Conservation (phyloP, 2,113 vertebrate species). For the Alces alces region DNA sequence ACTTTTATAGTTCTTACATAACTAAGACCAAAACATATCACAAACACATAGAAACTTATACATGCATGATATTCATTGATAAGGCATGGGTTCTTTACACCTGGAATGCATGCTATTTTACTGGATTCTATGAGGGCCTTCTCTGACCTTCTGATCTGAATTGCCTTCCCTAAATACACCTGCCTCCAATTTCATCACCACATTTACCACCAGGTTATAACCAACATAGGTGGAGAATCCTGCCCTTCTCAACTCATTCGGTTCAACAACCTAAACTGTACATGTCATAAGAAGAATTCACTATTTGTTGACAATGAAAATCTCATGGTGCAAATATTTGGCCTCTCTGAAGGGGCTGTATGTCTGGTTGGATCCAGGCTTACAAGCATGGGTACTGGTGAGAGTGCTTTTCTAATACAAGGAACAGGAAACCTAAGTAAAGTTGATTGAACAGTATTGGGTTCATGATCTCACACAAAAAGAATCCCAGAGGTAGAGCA, state of each 20-base stretch:
- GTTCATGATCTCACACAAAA: background rate
- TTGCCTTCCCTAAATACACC: background rate
- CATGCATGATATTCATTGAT: background rate
- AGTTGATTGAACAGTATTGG: background rate
- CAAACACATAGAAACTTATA: background rate
- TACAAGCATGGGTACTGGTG: background rate
- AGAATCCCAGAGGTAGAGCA: background rate
- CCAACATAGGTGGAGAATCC: background rate
- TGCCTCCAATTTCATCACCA: background rate
- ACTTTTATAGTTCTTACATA: background rate
- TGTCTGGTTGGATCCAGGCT: background rate
- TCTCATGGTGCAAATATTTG: background rate
- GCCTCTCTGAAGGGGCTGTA: background rate
- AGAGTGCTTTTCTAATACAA: background rate
- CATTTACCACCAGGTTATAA: background rate
- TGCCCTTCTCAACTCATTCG: background rate
- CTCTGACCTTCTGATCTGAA: background rate
- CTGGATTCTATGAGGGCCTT: background rate
- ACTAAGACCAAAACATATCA: constrained; percentile 13
- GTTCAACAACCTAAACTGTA: background rate
- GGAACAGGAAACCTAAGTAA: background rate
- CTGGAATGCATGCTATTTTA: background rate
- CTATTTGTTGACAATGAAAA: background rate
- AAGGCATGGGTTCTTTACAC: background rate
- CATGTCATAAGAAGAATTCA: background rate